phyloP scores from a whole-genome alignment of 2,797 vertebrate genomes.

The Eulemur coronatus region DNA sequence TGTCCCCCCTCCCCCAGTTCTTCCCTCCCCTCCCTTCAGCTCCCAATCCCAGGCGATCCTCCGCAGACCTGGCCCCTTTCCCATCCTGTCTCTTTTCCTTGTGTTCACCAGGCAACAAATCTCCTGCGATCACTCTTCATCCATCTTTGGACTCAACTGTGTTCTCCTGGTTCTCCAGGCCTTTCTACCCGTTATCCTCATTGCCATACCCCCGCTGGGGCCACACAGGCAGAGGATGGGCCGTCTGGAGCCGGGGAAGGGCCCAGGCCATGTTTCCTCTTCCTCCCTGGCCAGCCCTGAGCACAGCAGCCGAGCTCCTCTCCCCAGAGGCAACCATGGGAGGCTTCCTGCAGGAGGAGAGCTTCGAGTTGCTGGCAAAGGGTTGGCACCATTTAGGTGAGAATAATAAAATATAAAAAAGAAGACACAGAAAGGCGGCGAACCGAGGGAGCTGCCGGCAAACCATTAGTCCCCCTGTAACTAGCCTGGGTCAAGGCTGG shows the following conservation, averaged over 20 bases:
- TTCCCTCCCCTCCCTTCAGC: not conserved
- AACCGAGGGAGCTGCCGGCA: too few relatives aligned
- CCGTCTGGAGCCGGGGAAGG: too few relatives aligned
- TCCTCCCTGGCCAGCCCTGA: not conserved
- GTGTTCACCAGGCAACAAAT: too few relatives aligned
- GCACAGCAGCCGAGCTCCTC: fast-evolving
- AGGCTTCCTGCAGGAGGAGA: too few relatives aligned
- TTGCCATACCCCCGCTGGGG: too few relatives aligned
- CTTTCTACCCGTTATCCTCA: not conserved
- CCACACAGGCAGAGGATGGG: not conserved
- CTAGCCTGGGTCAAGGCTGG: fast-evolving
- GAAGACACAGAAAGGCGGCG: fast-evolving
- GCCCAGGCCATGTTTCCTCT: not conserved
- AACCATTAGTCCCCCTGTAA: not conserved
- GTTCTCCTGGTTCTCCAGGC: not conserved
- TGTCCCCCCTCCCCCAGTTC: not conserved
- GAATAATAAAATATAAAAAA: not conserved
- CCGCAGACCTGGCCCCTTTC: fast-evolving
- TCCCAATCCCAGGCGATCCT: fast-evolving
- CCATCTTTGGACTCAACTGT: not conserved
- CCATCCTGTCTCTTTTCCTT: not conserved
- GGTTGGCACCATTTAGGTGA: too few relatives aligned
- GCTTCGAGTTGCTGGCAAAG: fast-evolving
- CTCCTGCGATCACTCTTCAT: too few relatives aligned
- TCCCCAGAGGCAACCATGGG: fast-evolving